These are phyloP conservation scores for Silurus meridionalis DNA, from an alignment of 2,113 vertebrate species.

Conservation along the genomic window DNA sequence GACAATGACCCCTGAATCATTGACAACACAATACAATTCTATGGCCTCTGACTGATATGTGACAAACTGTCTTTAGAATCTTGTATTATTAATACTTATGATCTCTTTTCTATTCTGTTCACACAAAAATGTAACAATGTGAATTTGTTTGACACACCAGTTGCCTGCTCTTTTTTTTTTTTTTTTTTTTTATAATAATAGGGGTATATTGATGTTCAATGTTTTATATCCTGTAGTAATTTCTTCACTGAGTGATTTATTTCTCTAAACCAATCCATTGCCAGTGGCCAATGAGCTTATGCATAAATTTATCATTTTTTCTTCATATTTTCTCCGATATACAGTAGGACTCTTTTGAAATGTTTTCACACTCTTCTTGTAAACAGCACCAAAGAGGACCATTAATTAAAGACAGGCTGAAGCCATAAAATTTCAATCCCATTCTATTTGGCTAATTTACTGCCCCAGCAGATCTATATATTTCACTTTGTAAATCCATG, in stretches of 20 bases:
- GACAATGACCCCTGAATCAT: background rate
- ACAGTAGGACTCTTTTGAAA: background rate
- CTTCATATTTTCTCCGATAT: background rate
- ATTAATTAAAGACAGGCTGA: background rate
- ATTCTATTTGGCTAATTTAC: conserved; percentile 24
- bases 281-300: background rate
- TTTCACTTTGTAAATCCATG: background rate
- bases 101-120: background rate
- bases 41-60: background rate
- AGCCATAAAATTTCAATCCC: background rate
- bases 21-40: background rate
- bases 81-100: too few relatives aligned
- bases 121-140: background rate
- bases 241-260: background rate
- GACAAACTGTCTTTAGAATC: background rate
- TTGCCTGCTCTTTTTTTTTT: background rate
- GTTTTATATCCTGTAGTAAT: background rate
- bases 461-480: background rate
- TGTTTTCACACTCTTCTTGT: background rate
- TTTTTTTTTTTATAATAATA: background rate
- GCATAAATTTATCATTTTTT: background rate
- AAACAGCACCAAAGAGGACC: background rate
- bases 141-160: background rate
- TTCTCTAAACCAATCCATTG: background rate
- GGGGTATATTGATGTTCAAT: background rate